Evolutionary conservation across 1,140 invertebrate genomes (phyloP).

Genomic region (Tetragonula clypearis): DNA sequence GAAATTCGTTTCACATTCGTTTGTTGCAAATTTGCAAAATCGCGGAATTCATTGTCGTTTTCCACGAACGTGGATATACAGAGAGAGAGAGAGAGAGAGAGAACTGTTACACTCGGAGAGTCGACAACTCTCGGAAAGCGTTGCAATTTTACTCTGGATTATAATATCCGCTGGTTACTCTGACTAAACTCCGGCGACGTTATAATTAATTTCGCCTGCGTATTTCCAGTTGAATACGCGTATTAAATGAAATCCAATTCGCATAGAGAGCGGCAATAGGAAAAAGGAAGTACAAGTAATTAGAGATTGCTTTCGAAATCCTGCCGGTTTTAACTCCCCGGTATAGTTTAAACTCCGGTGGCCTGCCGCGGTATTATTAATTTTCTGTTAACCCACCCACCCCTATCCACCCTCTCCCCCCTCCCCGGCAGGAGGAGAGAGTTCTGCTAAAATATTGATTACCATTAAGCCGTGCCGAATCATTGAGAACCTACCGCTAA

Average conservation of each 20-base stretch:
- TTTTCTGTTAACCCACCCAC: not conserved
- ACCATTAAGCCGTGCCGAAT: not conserved
- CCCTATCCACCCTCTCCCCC: too few species aligned
- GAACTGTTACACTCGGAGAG: not conserved
- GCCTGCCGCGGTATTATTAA: constrained; percentile 4
- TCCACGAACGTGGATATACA: too few species aligned
- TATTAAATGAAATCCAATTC: constrained; percentile 5
- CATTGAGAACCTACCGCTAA: not conserved
- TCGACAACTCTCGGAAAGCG: not conserved
- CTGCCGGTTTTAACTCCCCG: constrained; percentile 5
- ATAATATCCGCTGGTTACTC: not conserved
- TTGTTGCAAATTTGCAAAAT: not conserved
- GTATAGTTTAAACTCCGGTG: not conserved
- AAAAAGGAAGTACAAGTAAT: constrained; percentile 26
- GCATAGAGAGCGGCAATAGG: not conserved
- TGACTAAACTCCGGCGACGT: not conserved
- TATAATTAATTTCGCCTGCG: not conserved
- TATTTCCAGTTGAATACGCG: not conserved
- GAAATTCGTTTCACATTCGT: not conserved
- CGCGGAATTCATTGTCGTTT: not conserved
- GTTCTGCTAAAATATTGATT: not conserved
- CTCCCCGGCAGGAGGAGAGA: not conserved
- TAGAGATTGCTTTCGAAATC: constrained; percentile 23
- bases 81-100: too few species aligned
- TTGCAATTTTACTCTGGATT: not conserved